A percentile compares a stretch with the other conserved stretches of the same genome.
Evolutionary conservation across 2,113 vertebrate species (phyloP).

Genomic region (Lasiurus cinereus): DNA sequence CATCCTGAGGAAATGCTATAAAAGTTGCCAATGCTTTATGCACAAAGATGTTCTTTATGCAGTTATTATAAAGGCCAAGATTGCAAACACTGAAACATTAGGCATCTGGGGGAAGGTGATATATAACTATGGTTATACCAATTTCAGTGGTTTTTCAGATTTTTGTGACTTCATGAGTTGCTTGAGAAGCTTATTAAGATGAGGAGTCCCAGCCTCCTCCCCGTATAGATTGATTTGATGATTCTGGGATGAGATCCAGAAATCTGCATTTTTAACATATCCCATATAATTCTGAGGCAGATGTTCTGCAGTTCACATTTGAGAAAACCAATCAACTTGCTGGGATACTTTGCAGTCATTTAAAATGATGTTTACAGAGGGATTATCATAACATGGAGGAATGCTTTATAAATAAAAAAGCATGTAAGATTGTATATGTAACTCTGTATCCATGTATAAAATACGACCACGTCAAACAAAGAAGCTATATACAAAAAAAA

Average conservation of each 20-base stretch:
- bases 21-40: background rate
- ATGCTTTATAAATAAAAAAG: slow-evolving; percentile 70
- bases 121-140: background rate
- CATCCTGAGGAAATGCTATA: background rate
- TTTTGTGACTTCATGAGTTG: slow-evolving; percentile 45
- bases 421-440: slow-evolving; percentile 64
- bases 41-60: slow-evolving; percentile 48
- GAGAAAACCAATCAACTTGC: slow-evolving; percentile 64
- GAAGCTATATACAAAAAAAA: slow-evolving; percentile 63
- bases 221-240: slow-evolving; percentile 47
- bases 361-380: slow-evolving; percentile 75
- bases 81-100: background rate
- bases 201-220: slow-evolving; percentile 44
- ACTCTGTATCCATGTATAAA: slow-evolving; percentile 70
- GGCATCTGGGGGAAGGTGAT: background rate
- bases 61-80: slow-evolving; percentile 20
- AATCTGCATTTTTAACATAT: slow-evolving; percentile 69
- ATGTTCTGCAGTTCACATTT: slow-evolving; percentile 62
- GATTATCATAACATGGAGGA: slow-evolving; percentile 61
- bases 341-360: slow-evolving; percentile 64
- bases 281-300: slow-evolving; percentile 30
- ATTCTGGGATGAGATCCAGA: slow-evolving; percentile 72
- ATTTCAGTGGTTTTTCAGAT: slow-evolving; percentile 40
- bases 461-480: slow-evolving; percentile 42
- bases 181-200: slow-evolving; percentile 48